Percentiles rank a stretch among this genome's conserved stretches.
phyloP scores from a whole-genome alignment of 2,797 vertebrate genomes.

The Discoglossus pictus region DNA sequence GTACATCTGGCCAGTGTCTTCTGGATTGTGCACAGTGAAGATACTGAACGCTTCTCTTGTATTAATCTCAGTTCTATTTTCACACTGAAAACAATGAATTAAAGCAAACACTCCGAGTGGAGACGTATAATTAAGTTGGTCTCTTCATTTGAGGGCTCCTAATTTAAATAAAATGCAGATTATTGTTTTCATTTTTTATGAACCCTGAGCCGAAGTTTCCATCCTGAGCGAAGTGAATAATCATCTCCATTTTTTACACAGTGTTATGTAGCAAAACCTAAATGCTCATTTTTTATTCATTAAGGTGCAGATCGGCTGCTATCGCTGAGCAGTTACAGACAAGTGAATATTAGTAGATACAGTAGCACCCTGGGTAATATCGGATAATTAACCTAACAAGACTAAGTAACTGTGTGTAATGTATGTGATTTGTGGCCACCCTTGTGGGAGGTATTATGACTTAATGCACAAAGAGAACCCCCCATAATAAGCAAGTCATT shows the following conservation, averaged over 20 bases:
- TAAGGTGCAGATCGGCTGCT: constrained; percentile 1
- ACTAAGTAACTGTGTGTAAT: no score
- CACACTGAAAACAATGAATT: constrained; percentile 20
- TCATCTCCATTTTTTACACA: neutral
- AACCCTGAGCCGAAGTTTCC: neutral
- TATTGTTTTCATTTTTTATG: constrained; percentile 28
- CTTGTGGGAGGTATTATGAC: no score
- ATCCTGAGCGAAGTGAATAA: constrained; percentile 14
- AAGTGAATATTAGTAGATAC: no score
- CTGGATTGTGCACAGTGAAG: no score
- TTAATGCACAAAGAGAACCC: no score
- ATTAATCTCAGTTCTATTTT: no score
- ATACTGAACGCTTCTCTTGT: no score
- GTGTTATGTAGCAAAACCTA: constrained; percentile 1
- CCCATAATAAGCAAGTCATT: no score
- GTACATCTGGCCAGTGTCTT: no score
- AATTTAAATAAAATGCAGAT: constrained; percentile 32
- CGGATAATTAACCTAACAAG: constrained; percentile 6
- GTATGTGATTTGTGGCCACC: neutral
- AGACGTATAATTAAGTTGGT: constrained; percentile 15
- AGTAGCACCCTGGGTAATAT: no score
- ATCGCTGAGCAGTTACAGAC: constrained; percentile 3
- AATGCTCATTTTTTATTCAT: constrained; percentile 21
- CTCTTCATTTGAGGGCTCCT: constrained; percentile 1
- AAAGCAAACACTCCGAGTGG: neutral